Evolutionary conservation across 2,113 vertebrate species (phyloP), one percentile per base, ranked within the genome.

Genomic region (Sceloporus undulatus): DNA sequence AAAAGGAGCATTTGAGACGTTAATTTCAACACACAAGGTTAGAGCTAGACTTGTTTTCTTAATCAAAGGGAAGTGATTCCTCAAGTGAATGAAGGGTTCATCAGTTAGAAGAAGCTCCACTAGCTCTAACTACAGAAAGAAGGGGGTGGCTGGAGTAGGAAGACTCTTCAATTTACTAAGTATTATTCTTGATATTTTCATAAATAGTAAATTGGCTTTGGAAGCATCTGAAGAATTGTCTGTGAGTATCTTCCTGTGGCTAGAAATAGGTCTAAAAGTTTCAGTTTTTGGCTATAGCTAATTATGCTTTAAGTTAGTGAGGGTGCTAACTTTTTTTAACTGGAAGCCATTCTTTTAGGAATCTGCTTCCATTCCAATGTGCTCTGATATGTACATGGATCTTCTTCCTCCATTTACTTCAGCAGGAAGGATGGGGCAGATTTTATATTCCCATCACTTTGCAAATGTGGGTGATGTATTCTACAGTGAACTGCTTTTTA

Each of bases 11-110:
- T 23, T 65, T 5, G 38, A 85, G 48, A 77, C 8, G 71, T 91
- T n/a, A 25, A 13, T 34, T 79, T 62, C 34, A 88, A 10, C 87
- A 83, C n/a, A 19, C 0, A 0, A 1, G 42, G 0, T 16, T 4
- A 79, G 16, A 89, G 86, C 86, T 18, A 52, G 29, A 34, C 77
- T 9, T 87, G 62, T 18, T 87, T 40, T 70, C 56, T 16, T 11
- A 83, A 18, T 52, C 0, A 0, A 34, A 38, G 2, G 42, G 52
- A 86, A 65, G 27, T 25, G 9, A 38, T 77, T 66, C 75, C 34
- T 14, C 27, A 42, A 14, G 18, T 70, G 25, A 52, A 70, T 25
- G 27, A 42, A 82, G 5, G 23, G 2, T 83, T 29, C 18, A 52
- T 54, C n/a, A 19, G 19, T 23, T 73, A 5, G n/a, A 78, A 59